phyloP scores from a whole-genome alignment of 2,797 vertebrate genomes.

The Anas bahamensis region DNA sequence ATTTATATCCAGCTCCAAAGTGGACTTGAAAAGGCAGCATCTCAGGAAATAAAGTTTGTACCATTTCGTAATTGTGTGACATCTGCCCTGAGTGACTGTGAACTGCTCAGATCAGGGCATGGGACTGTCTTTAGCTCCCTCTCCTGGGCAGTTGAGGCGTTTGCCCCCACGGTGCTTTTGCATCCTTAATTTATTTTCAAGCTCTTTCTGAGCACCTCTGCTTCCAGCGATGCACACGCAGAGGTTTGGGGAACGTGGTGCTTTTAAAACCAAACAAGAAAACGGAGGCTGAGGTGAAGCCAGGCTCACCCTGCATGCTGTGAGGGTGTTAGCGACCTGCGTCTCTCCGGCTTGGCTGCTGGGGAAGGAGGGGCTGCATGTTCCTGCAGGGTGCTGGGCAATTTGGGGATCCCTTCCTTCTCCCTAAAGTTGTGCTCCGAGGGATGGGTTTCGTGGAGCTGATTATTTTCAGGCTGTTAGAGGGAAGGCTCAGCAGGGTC shows the following conservation, averaged over 20 bases:
- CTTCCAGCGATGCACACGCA: fast-evolving
- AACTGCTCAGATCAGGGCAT: not conserved
- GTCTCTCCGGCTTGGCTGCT: not conserved
- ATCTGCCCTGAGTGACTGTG: not conserved
- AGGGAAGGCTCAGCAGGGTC: not conserved
- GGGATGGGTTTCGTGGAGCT: not conserved
- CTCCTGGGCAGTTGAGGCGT: not conserved
- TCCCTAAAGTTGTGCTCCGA: not conserved
- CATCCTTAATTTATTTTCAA: not conserved
- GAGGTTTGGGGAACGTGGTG: not conserved
- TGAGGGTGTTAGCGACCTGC: not conserved
- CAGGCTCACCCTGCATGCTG: not conserved
- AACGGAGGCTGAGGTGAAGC: not conserved
- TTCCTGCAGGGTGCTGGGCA: not conserved
- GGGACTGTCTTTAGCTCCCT: conserved; percentile 16
- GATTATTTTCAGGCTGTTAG: not conserved
- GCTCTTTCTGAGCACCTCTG: not conserved
- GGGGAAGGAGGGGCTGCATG: not conserved
- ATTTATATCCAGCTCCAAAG: not conserved
- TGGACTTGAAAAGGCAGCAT: not conserved
- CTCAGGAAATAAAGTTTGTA: not conserved
- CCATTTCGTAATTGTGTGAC: not conserved
- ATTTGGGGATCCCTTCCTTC: not conserved
- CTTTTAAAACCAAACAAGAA: not conserved
- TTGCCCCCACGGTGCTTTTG: not conserved